Evolutionary conservation across 2,888 invertebrate genomes (phyloP).

Genomic region (Lapara coniferarum): DNA sequence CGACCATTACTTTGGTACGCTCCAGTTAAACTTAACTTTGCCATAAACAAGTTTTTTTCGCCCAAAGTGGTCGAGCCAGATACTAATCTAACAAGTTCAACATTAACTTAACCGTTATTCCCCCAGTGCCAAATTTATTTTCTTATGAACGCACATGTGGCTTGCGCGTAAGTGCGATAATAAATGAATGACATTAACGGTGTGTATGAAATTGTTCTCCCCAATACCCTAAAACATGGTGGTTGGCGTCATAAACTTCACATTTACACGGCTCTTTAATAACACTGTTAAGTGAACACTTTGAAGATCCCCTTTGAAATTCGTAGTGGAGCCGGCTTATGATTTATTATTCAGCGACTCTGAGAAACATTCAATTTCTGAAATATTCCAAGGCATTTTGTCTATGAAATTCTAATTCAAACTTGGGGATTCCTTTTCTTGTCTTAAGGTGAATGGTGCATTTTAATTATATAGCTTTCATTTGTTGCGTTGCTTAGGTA

Average conservation of each 20-base stretch:
- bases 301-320: conserved; percentile 72
- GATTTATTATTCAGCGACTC: conserved; percentile 69
- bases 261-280: conserved; percentile 57
- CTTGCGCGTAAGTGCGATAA: not conserved
- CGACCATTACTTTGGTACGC: not conserved
- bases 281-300: conserved; percentile 64
- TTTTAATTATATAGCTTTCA: not conserved
- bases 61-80: not conserved
- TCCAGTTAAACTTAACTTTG: conserved; percentile 1
- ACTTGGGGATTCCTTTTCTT: conserved; percentile 21
- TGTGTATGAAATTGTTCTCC: conserved; percentile 17
- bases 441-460: not conserved
- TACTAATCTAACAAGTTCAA: conserved; percentile 1
- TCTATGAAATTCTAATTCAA: conserved; percentile 40
- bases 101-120: not conserved
- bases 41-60: not conserved
- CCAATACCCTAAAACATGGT: conserved; percentile 33
- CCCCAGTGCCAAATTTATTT: not conserved
- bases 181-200: conserved; percentile 9
- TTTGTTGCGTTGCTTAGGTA: not conserved
- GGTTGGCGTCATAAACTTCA: conserved; percentile 45
- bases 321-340: conserved; percentile 55
- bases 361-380: conserved; percentile 54
- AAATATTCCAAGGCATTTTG: conserved; percentile 32
- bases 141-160: not conserved